Evolutionary conservation across 1,140 invertebrate genomes (phyloP).

Genomic region (Drosophila fuyamai): DNA sequence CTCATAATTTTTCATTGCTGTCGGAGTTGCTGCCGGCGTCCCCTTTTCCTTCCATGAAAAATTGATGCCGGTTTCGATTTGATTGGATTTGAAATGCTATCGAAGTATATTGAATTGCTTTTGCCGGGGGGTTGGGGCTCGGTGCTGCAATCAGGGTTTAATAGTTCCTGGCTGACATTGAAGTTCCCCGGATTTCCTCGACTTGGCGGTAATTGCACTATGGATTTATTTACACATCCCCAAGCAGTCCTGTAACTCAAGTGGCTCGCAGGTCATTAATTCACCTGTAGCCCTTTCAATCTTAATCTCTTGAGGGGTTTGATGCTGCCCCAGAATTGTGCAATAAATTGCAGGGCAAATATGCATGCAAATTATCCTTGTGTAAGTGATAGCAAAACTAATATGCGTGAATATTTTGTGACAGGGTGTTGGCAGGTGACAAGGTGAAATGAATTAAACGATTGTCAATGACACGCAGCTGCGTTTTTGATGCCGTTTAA

Average conservation of each 20-base stretch:
- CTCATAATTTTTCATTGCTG: constrained; percentile 76
- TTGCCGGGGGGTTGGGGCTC: constrained; percentile 8
- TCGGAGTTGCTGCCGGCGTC: constrained; percentile 42
- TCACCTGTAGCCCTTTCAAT: neutral
- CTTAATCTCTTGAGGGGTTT: neutral
- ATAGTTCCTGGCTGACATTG: constrained; percentile 40
- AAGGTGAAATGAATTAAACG: constrained; percentile 29
- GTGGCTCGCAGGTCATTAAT: constrained; percentile 39
- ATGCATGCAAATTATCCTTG: constrained; percentile 19
- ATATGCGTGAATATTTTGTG: constrained; percentile 11
- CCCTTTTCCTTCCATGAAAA: constrained; percentile 52
- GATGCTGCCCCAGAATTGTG: constrained; percentile 2
- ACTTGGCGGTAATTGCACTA: constrained; percentile 49
- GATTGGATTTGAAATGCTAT: constrained; percentile 74
- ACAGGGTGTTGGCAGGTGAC: constrained; percentile 30
- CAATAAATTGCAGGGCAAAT: constrained; percentile 40
- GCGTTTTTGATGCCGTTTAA: neutral
- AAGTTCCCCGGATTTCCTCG: constrained; percentile 28
- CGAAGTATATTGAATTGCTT: constrained; percentile 66
- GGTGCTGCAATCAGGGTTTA: constrained; percentile 44
- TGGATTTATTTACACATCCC: constrained; percentile 29
- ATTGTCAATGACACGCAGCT: constrained; percentile 11
- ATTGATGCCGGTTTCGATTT: constrained; percentile 70
- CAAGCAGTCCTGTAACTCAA: constrained; percentile 1
- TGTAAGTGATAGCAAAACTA: constrained; percentile 23